A percentile compares a stretch with the other conserved stretches of the same genome.
Conservation (phyloP, 2,113 vertebrate genomes). For the Ctenodactylus gundi region DNA sequence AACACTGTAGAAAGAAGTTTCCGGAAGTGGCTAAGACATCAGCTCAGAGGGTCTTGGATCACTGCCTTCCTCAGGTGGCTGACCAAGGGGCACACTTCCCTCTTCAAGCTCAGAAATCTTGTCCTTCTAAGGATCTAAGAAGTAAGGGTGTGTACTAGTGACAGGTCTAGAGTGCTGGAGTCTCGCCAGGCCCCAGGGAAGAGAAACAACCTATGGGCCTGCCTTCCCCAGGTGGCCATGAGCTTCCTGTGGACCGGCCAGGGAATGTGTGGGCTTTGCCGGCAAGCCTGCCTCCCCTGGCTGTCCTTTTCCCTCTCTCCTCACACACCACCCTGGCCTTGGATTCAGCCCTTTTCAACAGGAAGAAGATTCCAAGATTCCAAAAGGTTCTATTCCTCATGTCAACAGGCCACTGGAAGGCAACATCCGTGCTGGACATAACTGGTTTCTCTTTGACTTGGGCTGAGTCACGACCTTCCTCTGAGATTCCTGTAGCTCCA, state of each 20-base stretch:
- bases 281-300: background rate
- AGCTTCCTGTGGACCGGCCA: background rate
- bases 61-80: background rate
- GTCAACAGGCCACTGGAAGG: background rate
- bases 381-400: background rate
- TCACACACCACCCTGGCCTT: background rate
- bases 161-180: background rate
- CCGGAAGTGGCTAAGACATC: background rate
- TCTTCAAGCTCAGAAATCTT: background rate
- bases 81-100: background rate
- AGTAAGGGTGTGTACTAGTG: no score
- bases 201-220: background rate
- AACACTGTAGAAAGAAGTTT: background rate
- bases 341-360: background rate
- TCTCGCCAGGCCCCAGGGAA: background rate
- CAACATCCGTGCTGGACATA: fast-evolving
- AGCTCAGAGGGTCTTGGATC: background rate
- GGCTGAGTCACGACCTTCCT: background rate
- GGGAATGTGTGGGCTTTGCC: background rate
- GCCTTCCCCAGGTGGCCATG: background rate
- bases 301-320: background rate
- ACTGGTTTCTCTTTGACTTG: background rate
- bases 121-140: background rate
- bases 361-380: background rate
- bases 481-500: background rate